phyloP scores from a whole-genome alignment of 1,140 invertebrate genomes.

The Calliphora vicina region DNA sequence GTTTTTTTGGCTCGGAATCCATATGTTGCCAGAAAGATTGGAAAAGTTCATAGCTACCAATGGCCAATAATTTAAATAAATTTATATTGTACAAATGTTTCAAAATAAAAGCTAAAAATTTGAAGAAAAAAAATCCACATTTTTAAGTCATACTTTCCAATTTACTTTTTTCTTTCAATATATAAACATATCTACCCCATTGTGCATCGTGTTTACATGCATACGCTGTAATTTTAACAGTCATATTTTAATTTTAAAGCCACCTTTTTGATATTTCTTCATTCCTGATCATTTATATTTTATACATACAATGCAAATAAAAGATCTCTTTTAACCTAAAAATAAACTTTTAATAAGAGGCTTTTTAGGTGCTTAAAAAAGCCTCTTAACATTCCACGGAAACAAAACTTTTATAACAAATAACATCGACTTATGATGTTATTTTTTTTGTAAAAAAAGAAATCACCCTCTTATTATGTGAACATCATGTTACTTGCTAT shows the following conservation, averaged over 20 bases:
- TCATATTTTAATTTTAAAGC: not conserved
- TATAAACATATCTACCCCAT: not conserved
- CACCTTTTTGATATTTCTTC: not conserved
- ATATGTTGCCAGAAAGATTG: too few relatives aligned
- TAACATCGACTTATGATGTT: not conserved
- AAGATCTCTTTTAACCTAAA: conserved; percentile 30
- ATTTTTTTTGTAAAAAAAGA: too few relatives aligned
- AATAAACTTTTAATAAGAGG: conserved; percentile 3
- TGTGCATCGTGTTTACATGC: not conserved
- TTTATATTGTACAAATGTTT: too few relatives aligned
- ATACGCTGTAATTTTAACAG: conserved; percentile 20
- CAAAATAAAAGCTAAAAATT: too few relatives aligned
- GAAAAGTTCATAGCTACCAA: too few relatives aligned
- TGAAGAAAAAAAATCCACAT: too few relatives aligned
- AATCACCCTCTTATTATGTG: too few relatives aligned
- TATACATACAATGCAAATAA: conserved; percentile 55
- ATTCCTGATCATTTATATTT: conserved; percentile 61
- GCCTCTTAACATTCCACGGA: conserved; percentile 2
- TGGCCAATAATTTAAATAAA: too few relatives aligned
- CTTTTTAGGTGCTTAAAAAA: not conserved
- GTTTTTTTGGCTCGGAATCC: too few relatives aligned
- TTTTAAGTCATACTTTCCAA: too few relatives aligned
- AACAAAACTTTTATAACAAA: conserved; percentile 19
- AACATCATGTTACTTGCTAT: too few relatives aligned
- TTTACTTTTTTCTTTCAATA: too few relatives aligned